Evolutionary conservation across 2,113 vertebrate genomes (phyloP), one percentile per base, ranked within the genome.

Genomic region (Alectura lathami): DNA sequence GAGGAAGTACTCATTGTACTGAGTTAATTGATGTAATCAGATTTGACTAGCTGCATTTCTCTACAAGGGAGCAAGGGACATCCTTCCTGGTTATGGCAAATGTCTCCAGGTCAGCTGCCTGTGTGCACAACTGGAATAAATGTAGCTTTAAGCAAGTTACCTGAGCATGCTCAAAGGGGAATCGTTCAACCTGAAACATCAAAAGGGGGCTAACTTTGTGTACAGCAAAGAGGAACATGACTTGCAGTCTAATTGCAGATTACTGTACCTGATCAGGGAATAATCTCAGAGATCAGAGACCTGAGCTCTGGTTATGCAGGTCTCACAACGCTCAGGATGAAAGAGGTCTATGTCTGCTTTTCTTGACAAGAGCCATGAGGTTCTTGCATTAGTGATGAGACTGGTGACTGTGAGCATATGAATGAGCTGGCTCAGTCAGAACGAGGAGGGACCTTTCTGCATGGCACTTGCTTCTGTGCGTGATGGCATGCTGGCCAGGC

Each of bases 271-370:
- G 69, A 29, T 27, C 76, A 72, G 54, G n/a, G 34, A 72, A 70
- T 36, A 83, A 34, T 94, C 67, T 67, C 54, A 63, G 51, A 50
- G 73, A 95, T 70, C 63, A 80, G 90, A 85, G 75, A 51, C 23
- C 20, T n/a, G 68, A 74, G 64, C 72, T 95, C 92, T 70, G 68
- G 66, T 96, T 96, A 96, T 94, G 78, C 38, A 57, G 56, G 64
- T 67, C 72, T 95, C 6, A 6, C 36, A 69, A 26, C 18, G 11
- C n/a, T 93, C 32, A 11, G 76, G 67, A 93, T 88, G 85, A 96
- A 91, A 93, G 93, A 77, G 83, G 80, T 77, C 85, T 20, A 63
- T 95, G 88, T 89, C 90, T 81, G 78, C 32, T 47, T 67, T 29
- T 47, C 64, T 54, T 77, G 80, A 94, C 54, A 64, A 53, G 88